phyloP scores from a whole-genome alignment of 2,113 vertebrate genomes.

The Gallinago undulata region DNA sequence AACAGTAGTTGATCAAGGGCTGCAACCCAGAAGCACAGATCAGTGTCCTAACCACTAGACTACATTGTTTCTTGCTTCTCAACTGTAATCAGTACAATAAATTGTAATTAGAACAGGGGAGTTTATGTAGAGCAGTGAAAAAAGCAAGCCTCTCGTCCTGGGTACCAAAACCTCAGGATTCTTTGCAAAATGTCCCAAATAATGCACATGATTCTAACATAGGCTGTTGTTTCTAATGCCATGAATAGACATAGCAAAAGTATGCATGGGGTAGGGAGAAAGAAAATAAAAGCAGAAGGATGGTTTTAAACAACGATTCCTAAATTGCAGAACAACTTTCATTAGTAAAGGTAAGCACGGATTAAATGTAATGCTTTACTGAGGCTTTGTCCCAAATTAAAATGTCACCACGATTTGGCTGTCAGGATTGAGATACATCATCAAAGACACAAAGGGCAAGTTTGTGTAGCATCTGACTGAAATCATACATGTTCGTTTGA shows the following conservation, averaged over 20 bases:
- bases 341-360: neutral
- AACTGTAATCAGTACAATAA: neutral
- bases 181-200: neutral
- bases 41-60: neutral
- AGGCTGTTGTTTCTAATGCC: neutral
- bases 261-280: neutral
- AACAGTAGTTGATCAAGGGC: neutral
- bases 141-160: neutral
- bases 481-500: neutral
- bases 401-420: neutral
- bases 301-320: neutral
- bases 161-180: neutral
- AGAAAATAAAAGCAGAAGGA: neutral
- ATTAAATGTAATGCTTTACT: neutral
- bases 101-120: neutral
- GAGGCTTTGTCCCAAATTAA: neutral
- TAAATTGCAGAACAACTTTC: neutral
- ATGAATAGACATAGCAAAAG: accelerated
- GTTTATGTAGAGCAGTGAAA: neutral
- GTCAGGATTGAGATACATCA: neutral
- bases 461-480: neutral
- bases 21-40: neutral
- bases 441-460: neutral
- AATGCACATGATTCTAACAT: neutral
- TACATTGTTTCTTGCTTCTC: neutral